A percentile compares a stretch with the other conserved stretches of the same genome.
Conservation (phyloP, 1,140 invertebrate species). For the Drosophila mojavensis region DNA sequence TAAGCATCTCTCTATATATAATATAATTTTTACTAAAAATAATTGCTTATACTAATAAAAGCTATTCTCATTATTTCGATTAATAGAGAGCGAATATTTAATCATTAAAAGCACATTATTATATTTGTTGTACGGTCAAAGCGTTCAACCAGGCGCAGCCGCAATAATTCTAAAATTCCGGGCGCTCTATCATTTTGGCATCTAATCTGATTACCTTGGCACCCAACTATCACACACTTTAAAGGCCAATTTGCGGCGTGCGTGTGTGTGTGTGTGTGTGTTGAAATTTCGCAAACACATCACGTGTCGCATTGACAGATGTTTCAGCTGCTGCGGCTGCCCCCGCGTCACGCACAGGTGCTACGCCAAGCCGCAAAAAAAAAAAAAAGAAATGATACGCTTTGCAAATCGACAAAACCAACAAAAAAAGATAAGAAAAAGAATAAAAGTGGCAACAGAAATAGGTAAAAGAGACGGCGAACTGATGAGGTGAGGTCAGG, state of each 20-base stretch:
- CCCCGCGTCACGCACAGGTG: conserved; percentile 28
- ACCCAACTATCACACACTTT: conserved; percentile 47
- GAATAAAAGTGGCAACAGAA: not conserved
- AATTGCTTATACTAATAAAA: no score
- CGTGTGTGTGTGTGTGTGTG: conserved; percentile 12
- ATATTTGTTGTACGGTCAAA: no score
- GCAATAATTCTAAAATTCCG: conserved; percentile 12
- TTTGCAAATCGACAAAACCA: conserved; percentile 48
- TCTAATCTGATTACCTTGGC: conserved; percentile 51
- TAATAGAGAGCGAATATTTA: no score
- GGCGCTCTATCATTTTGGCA: conserved; percentile 46
- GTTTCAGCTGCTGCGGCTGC: conserved; percentile 29
- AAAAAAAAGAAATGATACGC: conserved; percentile 8
- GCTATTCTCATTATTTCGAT: no score
- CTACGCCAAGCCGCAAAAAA: not conserved
- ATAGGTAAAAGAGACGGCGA: conserved; percentile 12
- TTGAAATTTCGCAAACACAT: conserved; percentile 42
- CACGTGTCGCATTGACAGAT: conserved; percentile 57
- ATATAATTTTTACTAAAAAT: no score
- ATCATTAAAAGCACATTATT: no score
- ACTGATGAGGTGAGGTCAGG: not conserved
- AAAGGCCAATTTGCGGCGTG: conserved; percentile 30
- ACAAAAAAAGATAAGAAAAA: conserved; percentile 23
- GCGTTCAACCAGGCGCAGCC: not conserved
- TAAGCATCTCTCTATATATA: no score